Percentiles rank a stretch among this genome's conserved stretches.
phyloP scores from a whole-genome alignment of 1,140 invertebrate species.

The Oppia nitens region DNA sequence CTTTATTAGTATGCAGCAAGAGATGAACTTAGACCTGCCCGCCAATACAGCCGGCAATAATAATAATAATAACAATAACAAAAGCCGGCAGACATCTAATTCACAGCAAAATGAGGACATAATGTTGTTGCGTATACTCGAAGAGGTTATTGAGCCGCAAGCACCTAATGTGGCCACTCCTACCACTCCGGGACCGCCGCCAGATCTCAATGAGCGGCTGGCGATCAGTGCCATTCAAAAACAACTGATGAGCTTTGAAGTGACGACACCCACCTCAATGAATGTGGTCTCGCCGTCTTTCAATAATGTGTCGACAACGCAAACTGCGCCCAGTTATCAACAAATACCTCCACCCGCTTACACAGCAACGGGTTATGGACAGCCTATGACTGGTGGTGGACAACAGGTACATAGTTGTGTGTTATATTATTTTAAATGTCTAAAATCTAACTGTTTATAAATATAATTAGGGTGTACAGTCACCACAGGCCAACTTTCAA shows the following conservation, averaged over 20 bases:
- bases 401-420: not conserved
- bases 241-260: slow-evolving; percentile 63
- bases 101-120: slow-evolving; percentile 2
- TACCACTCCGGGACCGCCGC: slow-evolving; percentile 14
- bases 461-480: too few relatives aligned
- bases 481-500: not conserved
- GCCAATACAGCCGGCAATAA: too few relatives aligned
- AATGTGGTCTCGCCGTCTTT: slow-evolving; percentile 15
- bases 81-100: slow-evolving; percentile 13
- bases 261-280: slow-evolving; percentile 18
- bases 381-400: not conserved
- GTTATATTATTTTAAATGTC: not conserved
- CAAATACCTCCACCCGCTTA: slow-evolving; percentile 6
- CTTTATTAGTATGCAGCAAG: slow-evolving; percentile 31
- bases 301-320: slow-evolving; percentile 16
- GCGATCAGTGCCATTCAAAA: slow-evolving; percentile 77
- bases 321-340: not conserved
- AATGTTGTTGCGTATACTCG: slow-evolving; percentile 14
- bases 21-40: slow-evolving; percentile 15
- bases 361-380: not conserved
- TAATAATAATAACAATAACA: too few relatives aligned
- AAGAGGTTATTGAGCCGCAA: slow-evolving; percentile 4
- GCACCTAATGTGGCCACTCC: not conserved
- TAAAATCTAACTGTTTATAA: too few relatives aligned
- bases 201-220: slow-evolving; percentile 48